Conservation (phyloP, 2,797 vertebrate genomes). For the Pipistrellus kuhlii region DNA sequence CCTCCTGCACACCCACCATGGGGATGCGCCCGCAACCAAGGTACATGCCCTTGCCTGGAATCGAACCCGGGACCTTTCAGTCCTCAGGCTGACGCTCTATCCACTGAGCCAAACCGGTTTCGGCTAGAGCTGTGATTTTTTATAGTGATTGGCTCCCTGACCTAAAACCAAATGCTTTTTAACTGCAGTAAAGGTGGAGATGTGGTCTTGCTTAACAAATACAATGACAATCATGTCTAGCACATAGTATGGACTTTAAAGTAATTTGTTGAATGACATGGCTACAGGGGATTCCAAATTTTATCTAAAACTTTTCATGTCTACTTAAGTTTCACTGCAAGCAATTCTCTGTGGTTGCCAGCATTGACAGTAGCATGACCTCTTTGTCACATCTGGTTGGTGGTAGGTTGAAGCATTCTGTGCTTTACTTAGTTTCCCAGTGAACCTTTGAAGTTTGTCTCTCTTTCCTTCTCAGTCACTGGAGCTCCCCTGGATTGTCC, state of each 20-base stretch:
- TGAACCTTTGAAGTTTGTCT: neutral
- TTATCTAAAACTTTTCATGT: neutral
- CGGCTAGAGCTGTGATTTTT: conserved; percentile 1
- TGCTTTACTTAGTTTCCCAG: neutral
- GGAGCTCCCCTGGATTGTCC: neutral
- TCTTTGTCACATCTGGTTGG: neutral
- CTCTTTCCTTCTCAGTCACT: neutral
- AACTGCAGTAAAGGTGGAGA: neutral
- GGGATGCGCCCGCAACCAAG: too few species aligned
- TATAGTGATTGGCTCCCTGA: neutral
- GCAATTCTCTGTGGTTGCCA: neutral
- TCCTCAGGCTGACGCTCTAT: too few species aligned
- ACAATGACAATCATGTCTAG: neutral
- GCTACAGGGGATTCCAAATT: neutral
- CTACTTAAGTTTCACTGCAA: neutral
- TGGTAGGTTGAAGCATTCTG: neutral
- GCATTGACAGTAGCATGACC: neutral
- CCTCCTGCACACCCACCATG: too few species aligned
- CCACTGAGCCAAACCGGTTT: too few species aligned
- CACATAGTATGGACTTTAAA: neutral
- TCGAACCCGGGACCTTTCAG: too few species aligned
- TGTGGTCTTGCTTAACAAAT: neutral
- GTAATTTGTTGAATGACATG: neutral
- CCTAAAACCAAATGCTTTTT: neutral
- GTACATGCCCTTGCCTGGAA: too few species aligned